These are phyloP conservation scores for Microctonus brassicae DNA, from an alignment of 2,888 invertebrate genomes.

Conservation along the genomic window DNA sequence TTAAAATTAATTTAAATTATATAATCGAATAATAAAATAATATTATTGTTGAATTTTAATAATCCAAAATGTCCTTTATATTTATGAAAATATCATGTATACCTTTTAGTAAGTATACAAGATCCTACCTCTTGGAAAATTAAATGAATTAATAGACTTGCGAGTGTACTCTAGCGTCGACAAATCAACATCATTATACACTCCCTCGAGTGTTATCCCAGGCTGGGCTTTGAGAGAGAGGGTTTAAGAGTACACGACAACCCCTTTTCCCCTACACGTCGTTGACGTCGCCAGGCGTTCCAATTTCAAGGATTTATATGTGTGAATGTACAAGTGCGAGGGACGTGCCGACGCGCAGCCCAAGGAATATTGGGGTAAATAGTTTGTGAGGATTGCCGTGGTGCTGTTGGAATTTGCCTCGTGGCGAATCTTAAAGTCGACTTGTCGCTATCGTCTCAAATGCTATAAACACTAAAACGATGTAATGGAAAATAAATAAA, in stretches of 20 bases:
- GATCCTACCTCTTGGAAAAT: neutral
- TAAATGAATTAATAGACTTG: conserved; percentile 25
- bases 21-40: neutral
- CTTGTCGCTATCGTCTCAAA: conserved; percentile 3
- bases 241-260: neutral
- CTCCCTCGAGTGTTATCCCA: conserved; percentile 22
- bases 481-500: neutral
- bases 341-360: conserved; percentile 15
- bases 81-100: neutral
- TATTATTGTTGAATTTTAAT: neutral
- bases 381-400: conserved; percentile 29
- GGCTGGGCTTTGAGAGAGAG: neutral
- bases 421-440: conserved; percentile 15
- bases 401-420: conserved; percentile 21
- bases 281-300: conserved; percentile 25
- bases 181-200: conserved; percentile 33
- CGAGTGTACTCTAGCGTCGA: conserved; percentile 25
- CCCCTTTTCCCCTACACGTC: conserved; percentile 2
- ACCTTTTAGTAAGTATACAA: neutral
- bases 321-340: conserved; percentile 29
- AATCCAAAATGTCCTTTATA: neutral
- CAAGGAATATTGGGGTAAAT: conserved; percentile 31
- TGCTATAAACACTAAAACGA: neutral
- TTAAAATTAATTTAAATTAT: too few relatives aligned
- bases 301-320: conserved; percentile 33